A percentile compares a stretch with the other conserved stretches of the same genome.
phyloP scores from a whole-genome alignment of 2,113 vertebrate genomes.

The Corythaeola cristata region DNA sequence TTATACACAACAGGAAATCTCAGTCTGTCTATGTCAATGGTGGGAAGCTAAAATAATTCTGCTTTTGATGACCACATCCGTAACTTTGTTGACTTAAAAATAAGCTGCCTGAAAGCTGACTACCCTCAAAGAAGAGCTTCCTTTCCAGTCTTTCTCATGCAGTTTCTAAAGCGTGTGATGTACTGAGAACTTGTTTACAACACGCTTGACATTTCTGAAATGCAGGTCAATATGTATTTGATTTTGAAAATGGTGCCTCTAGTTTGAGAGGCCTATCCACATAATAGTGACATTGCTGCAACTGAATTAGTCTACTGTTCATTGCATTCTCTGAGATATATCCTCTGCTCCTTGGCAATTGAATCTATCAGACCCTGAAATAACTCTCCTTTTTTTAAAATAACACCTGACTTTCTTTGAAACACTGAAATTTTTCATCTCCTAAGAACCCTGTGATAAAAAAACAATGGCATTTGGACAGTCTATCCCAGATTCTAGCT shows the following conservation, averaged over 20 bases:
- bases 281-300: background rate
- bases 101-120: background rate
- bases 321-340: background rate
- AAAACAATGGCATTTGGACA: background rate
- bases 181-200: background rate
- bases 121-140: background rate
- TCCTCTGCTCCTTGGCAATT: background rate
- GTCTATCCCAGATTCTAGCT: background rate
- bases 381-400: background rate
- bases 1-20: background rate
- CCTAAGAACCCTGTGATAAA: background rate
- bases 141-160: background rate
- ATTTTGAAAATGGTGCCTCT: constrained; percentile 1
- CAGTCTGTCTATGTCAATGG: background rate
- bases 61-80: background rate
- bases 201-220: background rate
- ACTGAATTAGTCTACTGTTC: background rate
- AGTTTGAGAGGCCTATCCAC: background rate
- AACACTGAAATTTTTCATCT: background rate
- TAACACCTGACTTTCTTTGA: background rate
- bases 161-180: background rate
- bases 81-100: background rate
- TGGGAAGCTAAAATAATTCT: background rate
- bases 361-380: background rate
- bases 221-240: constrained; percentile 2